Conservation (phyloP, 2,888 invertebrate species). For the Tolmerus cingulatus region DNA sequence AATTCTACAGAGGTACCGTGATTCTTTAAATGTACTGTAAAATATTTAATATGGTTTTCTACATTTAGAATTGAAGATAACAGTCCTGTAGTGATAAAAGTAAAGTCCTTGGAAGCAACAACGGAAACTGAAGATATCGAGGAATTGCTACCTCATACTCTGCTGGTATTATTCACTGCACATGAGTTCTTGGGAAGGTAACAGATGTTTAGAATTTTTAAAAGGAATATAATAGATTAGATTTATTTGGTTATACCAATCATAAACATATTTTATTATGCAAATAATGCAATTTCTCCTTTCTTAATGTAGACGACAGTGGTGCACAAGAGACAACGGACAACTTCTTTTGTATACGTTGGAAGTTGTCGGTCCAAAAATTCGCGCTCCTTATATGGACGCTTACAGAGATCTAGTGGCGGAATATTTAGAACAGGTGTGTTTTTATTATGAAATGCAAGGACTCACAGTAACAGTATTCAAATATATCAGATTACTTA, state of each 20-base stretch:
- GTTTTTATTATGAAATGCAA: background rate
- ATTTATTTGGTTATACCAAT: background rate
- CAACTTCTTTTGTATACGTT: constrained; percentile 80
- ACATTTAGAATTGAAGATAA: constrained; percentile 71
- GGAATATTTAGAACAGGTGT: constrained; percentile 80
- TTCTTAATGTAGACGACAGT: constrained; percentile 67
- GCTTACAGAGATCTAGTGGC: constrained; percentile 73
- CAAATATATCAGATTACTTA: constrained; percentile 65
- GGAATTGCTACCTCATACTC: constrained; percentile 72
- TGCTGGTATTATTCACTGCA: constrained; percentile 80
- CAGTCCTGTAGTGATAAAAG: constrained; percentile 67
- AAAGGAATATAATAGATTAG: background rate
- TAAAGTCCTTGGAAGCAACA: constrained; percentile 49
- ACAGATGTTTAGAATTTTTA: constrained; percentile 10
- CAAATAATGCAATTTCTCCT: constrained; percentile 32
- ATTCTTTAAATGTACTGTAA: background rate
- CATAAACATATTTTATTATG: background rate
- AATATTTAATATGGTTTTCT: background rate
- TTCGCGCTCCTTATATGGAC: constrained; percentile 72
- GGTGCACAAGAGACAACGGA: constrained; percentile 82
- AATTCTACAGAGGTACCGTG: constrained; percentile 71
- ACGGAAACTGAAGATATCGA: constrained; percentile 65
- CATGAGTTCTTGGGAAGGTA: constrained; percentile 83
- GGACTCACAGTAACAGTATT: background rate
- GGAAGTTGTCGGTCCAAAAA: constrained; percentile 74